Evolutionary conservation across 2,888 invertebrate genomes (phyloP), one percentile per base, ranked within the genome.

Genomic region (Volucella bombylans): DNA sequence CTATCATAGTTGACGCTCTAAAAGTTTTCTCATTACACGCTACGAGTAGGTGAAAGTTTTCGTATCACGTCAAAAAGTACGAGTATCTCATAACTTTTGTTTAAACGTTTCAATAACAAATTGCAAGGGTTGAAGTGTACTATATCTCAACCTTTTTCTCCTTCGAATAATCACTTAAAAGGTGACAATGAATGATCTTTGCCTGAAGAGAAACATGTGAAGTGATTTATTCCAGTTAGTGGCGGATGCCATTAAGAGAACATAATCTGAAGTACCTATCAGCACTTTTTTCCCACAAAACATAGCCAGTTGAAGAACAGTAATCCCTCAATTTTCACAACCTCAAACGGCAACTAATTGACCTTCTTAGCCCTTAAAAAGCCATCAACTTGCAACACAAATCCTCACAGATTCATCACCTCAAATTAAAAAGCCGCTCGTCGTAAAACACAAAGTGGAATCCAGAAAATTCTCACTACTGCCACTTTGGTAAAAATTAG

Each of bases 11-110:
- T 61, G 4, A 45, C n/a, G 11, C 15, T 4, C 4, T 10, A 18
- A 11, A 45, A 69, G 23, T 69, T 69, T 57, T 69, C 68, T 69
- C 68, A 69, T 69, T 69, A 57, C 38, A n/a, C 31, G 23, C 15
- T 11, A 23, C 18, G 18, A 3, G 18, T 23, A 41, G 31, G 31
- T 31, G 11, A 47, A 69, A 69, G 38, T 69, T 69, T 69, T 69
- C 57, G 38, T 47, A 57, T 69, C 39, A 69, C 47, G 55, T 57
- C 68, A 47, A 43, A 38, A 69, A 69, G 45, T n/a, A 43, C 47
- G 49, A 57, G 45, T n/a, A 31, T n/a, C 14, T 47, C 62, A 55
- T 68, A 31, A 39, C 38, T 55, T 55, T 14, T 55, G 14, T 54
- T 68, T 68, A 31, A 14, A 68, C 55, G 47, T 47, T 68, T 15